These are phyloP conservation scores for Dicrostonyx torquatus DNA, from an alignment of 2,797 vertebrate genomes.

Conservation along the genomic window DNA sequence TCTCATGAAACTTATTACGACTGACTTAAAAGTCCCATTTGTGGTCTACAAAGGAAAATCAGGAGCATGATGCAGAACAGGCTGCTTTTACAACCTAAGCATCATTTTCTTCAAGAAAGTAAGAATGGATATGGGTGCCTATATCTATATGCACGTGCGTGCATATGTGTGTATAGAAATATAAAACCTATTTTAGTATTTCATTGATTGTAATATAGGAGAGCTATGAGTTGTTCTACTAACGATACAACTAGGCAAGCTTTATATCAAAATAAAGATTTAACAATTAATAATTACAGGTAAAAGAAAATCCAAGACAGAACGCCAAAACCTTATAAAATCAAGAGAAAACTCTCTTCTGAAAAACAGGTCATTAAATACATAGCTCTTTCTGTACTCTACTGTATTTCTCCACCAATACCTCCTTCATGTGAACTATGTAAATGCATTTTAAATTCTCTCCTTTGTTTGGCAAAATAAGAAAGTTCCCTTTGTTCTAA, in stretches of 20 bases:
- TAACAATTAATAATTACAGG: conserved; percentile 49
- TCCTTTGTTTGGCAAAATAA: background rate
- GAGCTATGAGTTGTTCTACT: background rate
- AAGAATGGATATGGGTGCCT: background rate
- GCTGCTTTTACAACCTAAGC: background rate
- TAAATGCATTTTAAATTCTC: conserved; percentile 60
- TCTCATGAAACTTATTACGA: background rate
- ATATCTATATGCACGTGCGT: background rate
- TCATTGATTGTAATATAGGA: background rate
- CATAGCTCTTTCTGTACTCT: background rate
- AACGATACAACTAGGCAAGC: background rate
- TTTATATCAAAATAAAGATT: conserved; percentile 19
- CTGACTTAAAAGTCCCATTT: background rate
- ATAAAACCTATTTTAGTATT: background rate
- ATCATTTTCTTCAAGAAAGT: background rate
- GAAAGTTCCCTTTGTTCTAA: conserved; percentile 56
- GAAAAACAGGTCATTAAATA: background rate
- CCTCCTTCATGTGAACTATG: background rate
- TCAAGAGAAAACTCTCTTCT: conserved; percentile 31
- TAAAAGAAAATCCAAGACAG: conserved; percentile 32
- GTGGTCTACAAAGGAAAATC: background rate
- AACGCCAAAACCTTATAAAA: conserved; percentile 17
- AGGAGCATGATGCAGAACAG: background rate
- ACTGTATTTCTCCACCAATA: conserved; percentile 33
- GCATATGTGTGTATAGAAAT: background rate